Percentiles rank a stretch among this genome's conserved stretches.
phyloP scores from a whole-genome alignment of 2,113 vertebrate species.

The Cariama cristata region DNA sequence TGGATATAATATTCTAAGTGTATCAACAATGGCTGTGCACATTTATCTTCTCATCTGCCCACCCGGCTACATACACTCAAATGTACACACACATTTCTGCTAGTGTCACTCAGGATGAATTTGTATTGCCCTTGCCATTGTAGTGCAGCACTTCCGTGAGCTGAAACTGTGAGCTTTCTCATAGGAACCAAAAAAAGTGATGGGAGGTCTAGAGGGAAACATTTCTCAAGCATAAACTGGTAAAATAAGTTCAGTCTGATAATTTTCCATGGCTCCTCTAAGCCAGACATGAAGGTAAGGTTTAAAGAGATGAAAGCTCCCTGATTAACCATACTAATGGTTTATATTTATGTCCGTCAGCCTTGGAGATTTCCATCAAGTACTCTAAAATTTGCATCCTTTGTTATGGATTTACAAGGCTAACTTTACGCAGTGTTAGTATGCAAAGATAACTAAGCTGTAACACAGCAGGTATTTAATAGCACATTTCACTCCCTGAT shows the following conservation, averaged over 20 bases:
- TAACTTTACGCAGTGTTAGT: neutral
- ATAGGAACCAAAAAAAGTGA: neutral
- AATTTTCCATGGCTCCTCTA: neutral
- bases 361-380: neutral
- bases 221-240: neutral
- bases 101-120: neutral
- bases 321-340: neutral
- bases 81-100: neutral
- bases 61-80: neutral
- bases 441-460: neutral
- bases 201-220: neutral
- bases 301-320: neutral
- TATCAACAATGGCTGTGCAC: neutral
- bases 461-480: neutral
- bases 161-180: neutral
- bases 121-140: neutral
- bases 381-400: neutral
- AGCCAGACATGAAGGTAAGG: neutral
- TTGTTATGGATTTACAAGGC: neutral
- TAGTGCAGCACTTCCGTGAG: neutral
- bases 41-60: neutral
- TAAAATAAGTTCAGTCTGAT: neutral
- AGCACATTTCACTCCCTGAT: neutral
- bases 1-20: neutral
- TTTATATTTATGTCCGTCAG: neutral